Evolutionary conservation across 92 coral and sea anemone genomes (phyloP).

Genomic region (Bergia puertoricense): DNA sequence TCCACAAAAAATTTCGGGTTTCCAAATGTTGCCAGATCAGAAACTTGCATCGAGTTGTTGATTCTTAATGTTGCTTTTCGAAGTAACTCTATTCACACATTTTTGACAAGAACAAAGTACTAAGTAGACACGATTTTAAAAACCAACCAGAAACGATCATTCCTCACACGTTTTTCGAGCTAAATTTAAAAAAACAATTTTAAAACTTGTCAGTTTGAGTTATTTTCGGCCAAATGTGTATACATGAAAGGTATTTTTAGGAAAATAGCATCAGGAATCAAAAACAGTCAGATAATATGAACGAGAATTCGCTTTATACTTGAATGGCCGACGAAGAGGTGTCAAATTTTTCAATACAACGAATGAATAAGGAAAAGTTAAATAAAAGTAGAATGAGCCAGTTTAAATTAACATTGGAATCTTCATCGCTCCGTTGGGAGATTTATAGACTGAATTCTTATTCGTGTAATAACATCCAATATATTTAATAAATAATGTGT

Average conservation of each 20-base stretch:
- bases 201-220: not conserved
- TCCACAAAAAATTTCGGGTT: too few species aligned
- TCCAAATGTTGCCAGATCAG: not conserved
- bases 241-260: not conserved
- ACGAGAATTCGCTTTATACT: not conserved
- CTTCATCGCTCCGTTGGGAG: not conserved
- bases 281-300: not conserved
- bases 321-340: not conserved
- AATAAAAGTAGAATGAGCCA: not conserved
- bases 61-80: not conserved
- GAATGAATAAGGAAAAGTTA: not conserved
- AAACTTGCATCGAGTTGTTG: too few species aligned
- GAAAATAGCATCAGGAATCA: too few species aligned
- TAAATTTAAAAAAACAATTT: too few species aligned
- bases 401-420: not conserved
- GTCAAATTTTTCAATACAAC: not conserved
- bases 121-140: not conserved
- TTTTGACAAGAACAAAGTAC: not conserved
- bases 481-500: constrained; percentile 1
- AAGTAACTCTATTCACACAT: not conserved
- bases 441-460: not conserved
- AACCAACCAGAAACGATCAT: not conserved
- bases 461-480: not conserved
- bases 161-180: not conserved
- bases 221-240: not conserved